phyloP scores from a whole-genome alignment of 2,888 invertebrate species.

The Hyppa rectilinea region DNA sequence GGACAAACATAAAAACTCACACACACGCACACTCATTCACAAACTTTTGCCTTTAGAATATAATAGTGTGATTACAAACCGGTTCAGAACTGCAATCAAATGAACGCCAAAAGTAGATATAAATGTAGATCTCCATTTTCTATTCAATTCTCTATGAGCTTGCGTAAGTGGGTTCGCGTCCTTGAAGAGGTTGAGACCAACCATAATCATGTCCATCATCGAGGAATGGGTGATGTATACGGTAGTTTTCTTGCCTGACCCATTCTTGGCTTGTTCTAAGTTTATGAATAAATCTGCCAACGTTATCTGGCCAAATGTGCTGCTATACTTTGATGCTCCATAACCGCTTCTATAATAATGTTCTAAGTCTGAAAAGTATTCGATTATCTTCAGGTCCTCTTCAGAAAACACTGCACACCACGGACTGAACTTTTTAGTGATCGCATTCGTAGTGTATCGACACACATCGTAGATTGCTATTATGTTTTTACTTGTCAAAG shows the following conservation, averaged over 20 bases:
- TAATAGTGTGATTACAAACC: slow-evolving; percentile 89
- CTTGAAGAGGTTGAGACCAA: slow-evolving; percentile 91
- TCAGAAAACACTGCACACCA: slow-evolving; percentile 94
- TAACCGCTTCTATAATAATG: slow-evolving; percentile 91
- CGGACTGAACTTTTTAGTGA: slow-evolving; percentile 86
- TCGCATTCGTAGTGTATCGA: slow-evolving; percentile 93
- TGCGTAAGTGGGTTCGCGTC: slow-evolving; percentile 90
- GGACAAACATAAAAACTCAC: too few relatives aligned
- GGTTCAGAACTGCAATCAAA: slow-evolving; percentile 93
- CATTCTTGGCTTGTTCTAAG: slow-evolving; percentile 81
- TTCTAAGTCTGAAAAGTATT: slow-evolving; percentile 93
- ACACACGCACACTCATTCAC: too few relatives aligned
- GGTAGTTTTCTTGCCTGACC: slow-evolving; percentile 85
- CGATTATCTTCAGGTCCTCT: slow-evolving; percentile 93
- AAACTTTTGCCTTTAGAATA: too few relatives aligned
- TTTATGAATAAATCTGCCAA: slow-evolving; percentile 92
- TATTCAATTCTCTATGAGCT: slow-evolving; percentile 89
- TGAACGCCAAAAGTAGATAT: slow-evolving; percentile 93
- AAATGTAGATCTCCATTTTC: slow-evolving; percentile 93
- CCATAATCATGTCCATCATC: slow-evolving; percentile 91
- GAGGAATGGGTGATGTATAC: slow-evolving; percentile 93
- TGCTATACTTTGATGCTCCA: slow-evolving; percentile 84
- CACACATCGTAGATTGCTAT: slow-evolving; percentile 94
- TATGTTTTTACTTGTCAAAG: slow-evolving; percentile 82
- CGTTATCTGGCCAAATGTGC: slow-evolving; percentile 92